phyloP scores from a whole-genome alignment of 2,888 invertebrate genomes.

The Tribolium freemani region DNA sequence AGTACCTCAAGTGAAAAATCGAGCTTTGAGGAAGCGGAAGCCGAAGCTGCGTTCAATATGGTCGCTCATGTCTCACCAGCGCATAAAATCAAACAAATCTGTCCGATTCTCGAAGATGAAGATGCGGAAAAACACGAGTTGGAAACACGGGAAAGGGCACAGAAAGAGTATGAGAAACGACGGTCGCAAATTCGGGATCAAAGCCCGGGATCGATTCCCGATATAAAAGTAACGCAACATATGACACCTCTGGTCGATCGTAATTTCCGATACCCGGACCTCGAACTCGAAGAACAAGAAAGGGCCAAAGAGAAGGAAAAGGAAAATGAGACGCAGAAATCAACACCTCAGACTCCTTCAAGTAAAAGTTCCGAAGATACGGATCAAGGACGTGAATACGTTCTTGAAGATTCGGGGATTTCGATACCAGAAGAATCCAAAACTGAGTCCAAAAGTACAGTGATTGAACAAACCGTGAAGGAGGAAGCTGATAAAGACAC shows the following conservation, averaged over 20 bases:
- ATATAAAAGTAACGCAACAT: conserved; percentile 75
- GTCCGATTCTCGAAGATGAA: conserved; percentile 69
- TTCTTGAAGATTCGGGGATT: conserved; percentile 73
- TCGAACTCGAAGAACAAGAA: conserved; percentile 67
- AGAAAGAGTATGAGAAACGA: conserved; percentile 67
- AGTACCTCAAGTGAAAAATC: conserved; percentile 67
- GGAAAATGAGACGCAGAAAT: conserved; percentile 66
- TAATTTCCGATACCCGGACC: conserved; percentile 69
- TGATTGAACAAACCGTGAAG: conserved; percentile 73
- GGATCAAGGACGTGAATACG: conserved; percentile 76
- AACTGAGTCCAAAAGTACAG: conserved; percentile 68
- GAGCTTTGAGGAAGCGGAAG: conserved; percentile 69
- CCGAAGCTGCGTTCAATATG: conserved; percentile 70
- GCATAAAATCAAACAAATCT: conserved; percentile 67
- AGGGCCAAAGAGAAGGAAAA: conserved; percentile 57
- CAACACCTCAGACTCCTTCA: conserved; percentile 75
- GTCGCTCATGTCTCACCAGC: conserved; percentile 68
- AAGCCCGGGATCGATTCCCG: conserved; percentile 76
- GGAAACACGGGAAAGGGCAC: conserved; percentile 67
- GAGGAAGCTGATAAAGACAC: conserved; percentile 69
- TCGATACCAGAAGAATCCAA: conserved; percentile 72
- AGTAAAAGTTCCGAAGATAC: conserved; percentile 77
- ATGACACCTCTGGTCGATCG: conserved; percentile 69
- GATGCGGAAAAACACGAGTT: conserved; percentile 71
- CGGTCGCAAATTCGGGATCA: conserved; percentile 70